Evolutionary conservation across 2,797 vertebrate genomes (phyloP).

Genomic region (Pipistrellus pipistrellus): DNA sequence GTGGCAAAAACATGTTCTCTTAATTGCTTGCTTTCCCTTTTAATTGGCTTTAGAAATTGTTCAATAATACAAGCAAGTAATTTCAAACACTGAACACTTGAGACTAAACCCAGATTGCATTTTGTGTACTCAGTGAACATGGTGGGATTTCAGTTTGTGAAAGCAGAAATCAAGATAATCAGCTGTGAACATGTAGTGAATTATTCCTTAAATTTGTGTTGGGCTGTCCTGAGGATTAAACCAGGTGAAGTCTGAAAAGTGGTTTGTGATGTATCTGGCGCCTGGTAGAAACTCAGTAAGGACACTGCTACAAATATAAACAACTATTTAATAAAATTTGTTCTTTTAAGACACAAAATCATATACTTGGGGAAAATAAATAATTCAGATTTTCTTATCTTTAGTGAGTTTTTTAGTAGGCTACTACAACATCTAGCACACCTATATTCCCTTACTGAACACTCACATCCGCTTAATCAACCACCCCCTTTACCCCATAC

Average conservation of each 20-base stretch:
- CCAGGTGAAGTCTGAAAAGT: neutral
- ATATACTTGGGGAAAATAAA: neutral
- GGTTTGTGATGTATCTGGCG: neutral
- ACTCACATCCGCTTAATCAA: neutral
- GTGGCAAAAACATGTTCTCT: slow-evolving; percentile 59
- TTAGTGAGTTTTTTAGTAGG: neutral
- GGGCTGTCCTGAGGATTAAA: neutral
- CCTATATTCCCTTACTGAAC: neutral
- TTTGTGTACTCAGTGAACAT: neutral
- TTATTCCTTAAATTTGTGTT: neutral
- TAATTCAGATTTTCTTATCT: neutral
- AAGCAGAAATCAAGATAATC: slow-evolving; percentile 23
- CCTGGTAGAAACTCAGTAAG: neutral
- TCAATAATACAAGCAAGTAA: slow-evolving; percentile 63
- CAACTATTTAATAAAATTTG: neutral
- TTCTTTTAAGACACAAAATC: neutral
- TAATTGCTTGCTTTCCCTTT: slow-evolving; percentile 63
- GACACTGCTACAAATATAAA: neutral
- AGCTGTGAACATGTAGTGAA: neutral
- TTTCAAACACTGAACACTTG: slow-evolving; percentile 59
- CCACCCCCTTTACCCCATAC: neutral
- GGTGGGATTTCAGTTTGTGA: neutral
- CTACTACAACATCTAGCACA: neutral
- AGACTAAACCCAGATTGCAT: neutral
- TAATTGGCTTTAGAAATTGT: slow-evolving; percentile 65